Base-by-base conservation (phyloP, 2,113 vertebrate species). In the Percopsis transmontana region DNA sequence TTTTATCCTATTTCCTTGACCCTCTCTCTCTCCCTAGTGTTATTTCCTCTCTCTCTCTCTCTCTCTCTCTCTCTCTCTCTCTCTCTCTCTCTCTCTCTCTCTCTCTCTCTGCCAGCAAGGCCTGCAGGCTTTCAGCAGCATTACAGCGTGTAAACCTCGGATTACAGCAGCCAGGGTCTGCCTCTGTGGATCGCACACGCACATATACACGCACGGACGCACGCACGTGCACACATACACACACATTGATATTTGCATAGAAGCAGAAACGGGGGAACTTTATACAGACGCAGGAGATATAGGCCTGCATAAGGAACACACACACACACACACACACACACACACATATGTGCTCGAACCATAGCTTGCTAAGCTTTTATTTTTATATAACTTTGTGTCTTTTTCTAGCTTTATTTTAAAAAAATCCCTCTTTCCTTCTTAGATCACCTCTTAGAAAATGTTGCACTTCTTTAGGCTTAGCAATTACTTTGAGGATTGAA, bases 111-210 rank as follows among this genome's bases (percentile, higher is more conserved):
- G 81, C 79, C 87, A 88, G 86, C 78, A 5, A 77, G 79, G 82
- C 79, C 86, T 85, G 76, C 78, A 87, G 87, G 86, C 84, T 84
- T 87, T 82, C 74, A 67, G 85, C 62, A 82, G 87, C 72, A 87
- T 90, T 90, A 90, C 89, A 87, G 84, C 82, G 55, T 87, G 87
- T 90, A 90, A 90, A 90, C 84, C 87, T 82, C 58, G 80, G 87
- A 89, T 88, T 90, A 89, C 86, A 87, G 84, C 84, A 82, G 67
- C 77, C 76, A 70, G 57, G 79, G 74, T 85, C 74, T 81, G 79
- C 83, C 77, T 87, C 81, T 82, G 70, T 77, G 85, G 81, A 82
- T 86, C 83, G 67, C 63, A 80, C 82, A 84, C 80, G 80, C 72
- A 79, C 74, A 82, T 73, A 76, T 68, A 75, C 78, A 62, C 60